Percentiles rank a stretch among this genome's conserved stretches.
Evolutionary conservation across 2,888 invertebrate genomes (phyloP).

Genomic region (Machimus atricapillus): DNA sequence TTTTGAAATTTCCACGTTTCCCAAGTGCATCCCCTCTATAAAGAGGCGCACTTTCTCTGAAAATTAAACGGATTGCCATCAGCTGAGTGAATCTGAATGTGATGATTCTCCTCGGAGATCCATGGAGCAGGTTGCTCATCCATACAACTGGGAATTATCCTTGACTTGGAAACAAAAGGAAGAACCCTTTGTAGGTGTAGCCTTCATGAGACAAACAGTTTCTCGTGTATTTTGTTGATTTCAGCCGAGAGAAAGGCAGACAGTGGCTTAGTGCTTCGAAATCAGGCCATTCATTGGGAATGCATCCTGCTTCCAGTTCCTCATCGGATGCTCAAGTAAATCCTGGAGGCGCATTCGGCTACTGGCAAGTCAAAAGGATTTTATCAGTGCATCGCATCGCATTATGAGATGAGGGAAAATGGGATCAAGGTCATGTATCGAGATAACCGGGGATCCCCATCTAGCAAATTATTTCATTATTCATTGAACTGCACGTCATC

Average conservation of each 20-base stretch:
- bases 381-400: neutral
- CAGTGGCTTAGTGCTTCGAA: neutral
- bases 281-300: neutral
- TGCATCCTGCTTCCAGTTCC: neutral
- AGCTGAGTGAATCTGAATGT: neutral
- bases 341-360: neutral
- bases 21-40: neutral
- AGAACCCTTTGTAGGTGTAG: neutral
- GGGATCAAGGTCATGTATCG: neutral
- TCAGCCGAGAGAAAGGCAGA: neutral
- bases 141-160: neutral
- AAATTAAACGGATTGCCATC: neutral
- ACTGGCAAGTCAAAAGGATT: neutral
- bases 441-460: neutral
- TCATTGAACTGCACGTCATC: conserved; percentile 37
- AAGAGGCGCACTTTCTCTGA: neutral
- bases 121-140: neutral
- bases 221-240: conserved; percentile 6
- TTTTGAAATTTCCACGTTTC: neutral
- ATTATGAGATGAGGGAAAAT: neutral
- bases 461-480: conserved; percentile 28
- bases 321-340: neutral
- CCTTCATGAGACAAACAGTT: neutral
- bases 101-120: neutral
- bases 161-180: neutral